phyloP scores from a whole-genome alignment of 37 sponge, comb jelly and placozoan genomes.

The Dysidea cf. avara region DNA sequence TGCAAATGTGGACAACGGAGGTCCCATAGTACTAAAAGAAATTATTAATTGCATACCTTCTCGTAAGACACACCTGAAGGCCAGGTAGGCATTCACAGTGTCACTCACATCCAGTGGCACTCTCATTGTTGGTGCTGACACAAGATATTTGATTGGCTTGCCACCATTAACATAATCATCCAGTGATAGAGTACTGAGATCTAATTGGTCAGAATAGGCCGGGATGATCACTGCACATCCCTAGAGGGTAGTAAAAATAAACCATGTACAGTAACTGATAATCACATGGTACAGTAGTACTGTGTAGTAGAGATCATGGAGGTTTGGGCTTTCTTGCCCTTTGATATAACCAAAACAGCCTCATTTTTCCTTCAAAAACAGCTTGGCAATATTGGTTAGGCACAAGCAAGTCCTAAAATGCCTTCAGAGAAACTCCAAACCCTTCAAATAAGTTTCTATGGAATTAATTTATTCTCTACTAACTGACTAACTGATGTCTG shows the following conservation, averaged over 20 bases:
- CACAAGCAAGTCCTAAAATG: no score
- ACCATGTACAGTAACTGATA: background rate
- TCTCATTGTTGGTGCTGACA: slow-evolving; percentile 85
- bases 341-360: no score
- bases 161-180: slow-evolving; percentile 27
- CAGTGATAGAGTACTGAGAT: slow-evolving; percentile 1
- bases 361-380: no score
- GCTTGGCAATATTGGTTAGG: no score
- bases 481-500: no score
- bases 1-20: no score
- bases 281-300: no score
- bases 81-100: slow-evolving; percentile 75
- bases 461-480: no score
- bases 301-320: no score
- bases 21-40: background rate
- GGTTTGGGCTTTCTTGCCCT: no score
- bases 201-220: slow-evolving; percentile 41
- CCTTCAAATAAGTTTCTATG: no score
- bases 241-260: slow-evolving; percentile 9
- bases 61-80: slow-evolving; percentile 64
- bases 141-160: slow-evolving; percentile 64
- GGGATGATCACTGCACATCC: slow-evolving; percentile 70
- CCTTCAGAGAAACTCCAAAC: no score
- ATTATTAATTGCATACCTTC: slow-evolving; percentile 34
- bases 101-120: slow-evolving; percentile 61